Evolutionary conservation across 1,140 invertebrate species (phyloP).

Genomic region (Copidosoma floridanum): DNA sequence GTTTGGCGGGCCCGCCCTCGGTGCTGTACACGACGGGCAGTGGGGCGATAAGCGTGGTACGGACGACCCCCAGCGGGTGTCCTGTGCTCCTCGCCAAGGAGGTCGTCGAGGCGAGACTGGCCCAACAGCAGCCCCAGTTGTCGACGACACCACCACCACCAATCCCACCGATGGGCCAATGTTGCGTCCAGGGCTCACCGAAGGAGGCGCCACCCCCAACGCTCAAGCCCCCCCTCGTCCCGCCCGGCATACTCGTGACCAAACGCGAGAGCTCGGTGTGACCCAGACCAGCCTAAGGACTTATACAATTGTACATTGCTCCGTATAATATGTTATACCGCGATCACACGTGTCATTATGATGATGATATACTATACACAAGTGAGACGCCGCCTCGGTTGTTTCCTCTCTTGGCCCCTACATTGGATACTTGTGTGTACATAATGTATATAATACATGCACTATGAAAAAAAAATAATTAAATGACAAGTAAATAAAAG

Average conservation of each 20-base stretch:
- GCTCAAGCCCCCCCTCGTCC: too few species aligned
- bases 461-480: too few species aligned
- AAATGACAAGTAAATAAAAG: too few species aligned
- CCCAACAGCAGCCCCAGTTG: background rate
- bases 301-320: too few species aligned
- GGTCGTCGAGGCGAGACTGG: background rate
- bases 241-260: slow-evolving; percentile 40
- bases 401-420: too few species aligned
- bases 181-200: slow-evolving; percentile 35
- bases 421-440: too few species aligned
- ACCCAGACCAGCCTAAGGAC: slow-evolving; percentile 34
- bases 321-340: too few species aligned
- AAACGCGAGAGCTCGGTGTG: slow-evolving; percentile 56
- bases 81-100: slow-evolving; percentile 47
- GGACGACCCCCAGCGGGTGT: slow-evolving; percentile 43
- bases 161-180: slow-evolving; percentile 36
- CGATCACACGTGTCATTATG: too few species aligned
- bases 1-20: slow-evolving; percentile 49
- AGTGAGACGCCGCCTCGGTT: too few species aligned
- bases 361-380: too few species aligned
- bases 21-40: slow-evolving; percentile 49
- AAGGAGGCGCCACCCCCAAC: slow-evolving; percentile 18
- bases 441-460: too few species aligned
- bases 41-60: too few species aligned
- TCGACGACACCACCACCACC: background rate